Evolutionary conservation across 2,888 invertebrate genomes (phyloP).

Genomic region (Metellina segmentata): DNA sequence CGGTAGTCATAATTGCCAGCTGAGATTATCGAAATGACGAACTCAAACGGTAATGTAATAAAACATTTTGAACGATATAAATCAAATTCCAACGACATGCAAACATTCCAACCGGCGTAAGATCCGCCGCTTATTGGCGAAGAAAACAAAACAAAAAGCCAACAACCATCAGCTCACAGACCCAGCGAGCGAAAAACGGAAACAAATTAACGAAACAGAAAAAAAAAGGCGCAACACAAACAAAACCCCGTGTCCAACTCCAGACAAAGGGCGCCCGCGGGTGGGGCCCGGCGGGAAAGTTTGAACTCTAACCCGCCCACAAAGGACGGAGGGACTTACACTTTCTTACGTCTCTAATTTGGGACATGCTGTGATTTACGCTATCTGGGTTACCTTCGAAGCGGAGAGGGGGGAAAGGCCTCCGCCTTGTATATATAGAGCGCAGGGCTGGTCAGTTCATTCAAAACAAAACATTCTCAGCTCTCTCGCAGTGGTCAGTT

Average conservation of each 20-base stretch:
- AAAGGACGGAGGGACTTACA: constrained; percentile 60
- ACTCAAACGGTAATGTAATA: too few species aligned
- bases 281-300: constrained; percentile 68
- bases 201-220: background rate
- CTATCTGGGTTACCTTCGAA: constrained; percentile 63
- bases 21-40: too few species aligned
- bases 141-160: background rate
- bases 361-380: constrained; percentile 67
- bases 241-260: constrained; percentile 8
- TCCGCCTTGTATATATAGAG: constrained; percentile 39
- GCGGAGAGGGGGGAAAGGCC: constrained; percentile 27
- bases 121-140: background rate
- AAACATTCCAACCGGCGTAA: background rate
- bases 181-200: background rate
- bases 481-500: constrained; percentile 33
- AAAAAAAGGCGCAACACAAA: background rate
- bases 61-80: background rate
- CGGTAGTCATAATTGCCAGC: too few species aligned
- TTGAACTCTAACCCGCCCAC: constrained; percentile 72
- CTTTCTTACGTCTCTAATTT: constrained; percentile 69
- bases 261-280: constrained; percentile 65
- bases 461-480: constrained; percentile 55
- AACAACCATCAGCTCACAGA: background rate
- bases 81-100: background rate
- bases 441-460: constrained; percentile 27